Evolutionary conservation across 92 coral and sea anemone genomes (phyloP), one percentile per base, ranked within the genome.

Genomic region (Pocillopora grandis): DNA sequence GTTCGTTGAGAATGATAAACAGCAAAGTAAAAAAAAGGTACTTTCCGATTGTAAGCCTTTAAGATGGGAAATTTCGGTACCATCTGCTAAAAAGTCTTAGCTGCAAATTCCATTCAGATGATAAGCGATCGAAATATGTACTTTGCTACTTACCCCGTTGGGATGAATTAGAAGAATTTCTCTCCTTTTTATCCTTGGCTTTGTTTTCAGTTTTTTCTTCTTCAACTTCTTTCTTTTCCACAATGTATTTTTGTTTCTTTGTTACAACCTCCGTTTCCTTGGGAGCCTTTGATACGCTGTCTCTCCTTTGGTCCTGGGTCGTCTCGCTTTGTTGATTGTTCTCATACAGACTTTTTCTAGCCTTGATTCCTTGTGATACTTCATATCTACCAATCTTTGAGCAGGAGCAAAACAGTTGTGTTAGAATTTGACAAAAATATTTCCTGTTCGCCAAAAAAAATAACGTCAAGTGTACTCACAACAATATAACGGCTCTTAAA

Each of bases 281-380:
- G 60, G 14, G 19, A 21, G 16, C 70, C 64, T 13, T 80, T 20
- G 76, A 2, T 77, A 31, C 63, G 18, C 60, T 74, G 27, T 10
- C 67, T 79, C 66, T 89, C 86, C 31, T 88, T 66, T 72, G 62
- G 68, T 79, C 89, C 14, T 82, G 36, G 21, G 80, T 87, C 20
- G 79, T 56, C 57, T 62, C 88, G 55, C 62, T 85, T 57, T 76
- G 79, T 52, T 69, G 65, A 58, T 75, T 83, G 12, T 64, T 59
- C 61, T 90, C 92, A 52, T 90, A 90, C 57, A 90, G 52, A 72
- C 58, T 90, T 62, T 66, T 86, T 66, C 58, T 86, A 14, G 88
- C 90, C 81, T 86, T 58, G 62, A 90, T 81, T 57, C 85, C 79
- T 68, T 76, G 87, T 62, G 89, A 80, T 8, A 89, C 86, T 48